Percentiles rank a stretch among this genome's conserved stretches.
These are phyloP conservation scores for Rhagoletis zephyria DNA, from an alignment of 1,140 invertebrate genomes.

Conservation along the genomic window DNA sequence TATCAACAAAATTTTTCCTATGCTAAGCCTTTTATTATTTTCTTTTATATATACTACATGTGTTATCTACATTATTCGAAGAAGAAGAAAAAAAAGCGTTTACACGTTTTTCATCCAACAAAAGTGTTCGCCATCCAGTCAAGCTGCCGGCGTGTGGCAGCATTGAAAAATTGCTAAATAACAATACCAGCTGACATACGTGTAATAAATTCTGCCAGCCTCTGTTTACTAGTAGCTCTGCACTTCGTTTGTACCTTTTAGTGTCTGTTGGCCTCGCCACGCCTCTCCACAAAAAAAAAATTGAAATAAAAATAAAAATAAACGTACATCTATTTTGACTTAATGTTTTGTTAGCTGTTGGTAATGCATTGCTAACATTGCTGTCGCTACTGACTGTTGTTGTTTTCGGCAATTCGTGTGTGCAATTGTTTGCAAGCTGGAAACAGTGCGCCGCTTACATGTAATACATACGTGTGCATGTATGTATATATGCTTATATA, in stretches of 20 bases:
- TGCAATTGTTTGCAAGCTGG: not conserved
- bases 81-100: not conserved
- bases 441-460: too few relatives aligned
- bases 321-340: not conserved
- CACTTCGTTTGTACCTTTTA: conserved; percentile 14
- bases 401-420: not conserved
- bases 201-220: conserved; percentile 29
- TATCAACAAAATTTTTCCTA: too few relatives aligned
- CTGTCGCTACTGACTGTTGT: not conserved
- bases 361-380: conserved; percentile 3
- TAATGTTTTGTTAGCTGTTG: conserved; percentile 27
- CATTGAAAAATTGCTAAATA: conserved; percentile 42
- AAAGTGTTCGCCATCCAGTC: not conserved
- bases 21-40: not conserved
- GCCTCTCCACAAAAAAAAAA: not conserved
- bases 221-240: conserved; percentile 13
- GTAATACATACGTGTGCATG: too few relatives aligned
- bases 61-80: not conserved
- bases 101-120: not conserved
- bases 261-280: not conserved
- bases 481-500: not conserved
- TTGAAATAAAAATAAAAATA: too few relatives aligned
- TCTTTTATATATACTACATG: not conserved
- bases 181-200: conserved; percentile 35
- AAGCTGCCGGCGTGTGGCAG: conserved; percentile 8